Conservation (phyloP, 2,888 invertebrate species). For the Chironomus riparius region DNA sequence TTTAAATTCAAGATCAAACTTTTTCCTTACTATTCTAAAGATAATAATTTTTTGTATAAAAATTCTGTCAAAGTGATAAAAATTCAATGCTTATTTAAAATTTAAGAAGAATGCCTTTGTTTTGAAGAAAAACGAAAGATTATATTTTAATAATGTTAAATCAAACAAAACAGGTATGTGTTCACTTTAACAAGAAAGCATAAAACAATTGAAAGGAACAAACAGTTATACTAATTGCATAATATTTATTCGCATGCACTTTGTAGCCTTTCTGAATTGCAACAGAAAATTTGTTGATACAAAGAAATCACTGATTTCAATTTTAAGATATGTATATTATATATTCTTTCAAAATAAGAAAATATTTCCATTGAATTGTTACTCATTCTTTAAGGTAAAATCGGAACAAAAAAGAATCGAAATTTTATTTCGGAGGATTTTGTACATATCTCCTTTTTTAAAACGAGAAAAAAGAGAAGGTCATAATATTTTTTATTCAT, state of each 20-base stretch:
- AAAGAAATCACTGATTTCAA: conserved; percentile 5
- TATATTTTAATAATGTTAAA: too few species aligned
- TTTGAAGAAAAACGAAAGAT: too few species aligned
- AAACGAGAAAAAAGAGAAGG: background rate
- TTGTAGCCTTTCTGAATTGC: background rate
- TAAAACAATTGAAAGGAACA: background rate
- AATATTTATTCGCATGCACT: background rate
- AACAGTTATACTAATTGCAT: conserved; percentile 9
- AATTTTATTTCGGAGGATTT: background rate
- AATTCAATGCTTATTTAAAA: too few species aligned
- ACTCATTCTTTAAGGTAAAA: background rate
- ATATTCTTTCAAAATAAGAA: background rate
- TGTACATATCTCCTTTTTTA: background rate
- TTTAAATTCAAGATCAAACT: too few species aligned
- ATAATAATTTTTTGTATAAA: too few species aligned
- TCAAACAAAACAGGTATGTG: too few species aligned
- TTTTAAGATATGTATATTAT: background rate
- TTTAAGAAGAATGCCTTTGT: too few species aligned
- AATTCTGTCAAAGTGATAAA: too few species aligned
- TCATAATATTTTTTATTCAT: conserved; percentile 18
- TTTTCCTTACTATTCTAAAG: too few species aligned
- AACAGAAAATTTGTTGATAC: background rate
- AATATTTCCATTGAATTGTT: conserved; percentile 8
- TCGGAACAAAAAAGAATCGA: background rate
- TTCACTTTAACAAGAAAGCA: too few species aligned